Evolutionary conservation across 1,140 invertebrate species (phyloP).

Genomic region (Lanistes nyassanus): DNA sequence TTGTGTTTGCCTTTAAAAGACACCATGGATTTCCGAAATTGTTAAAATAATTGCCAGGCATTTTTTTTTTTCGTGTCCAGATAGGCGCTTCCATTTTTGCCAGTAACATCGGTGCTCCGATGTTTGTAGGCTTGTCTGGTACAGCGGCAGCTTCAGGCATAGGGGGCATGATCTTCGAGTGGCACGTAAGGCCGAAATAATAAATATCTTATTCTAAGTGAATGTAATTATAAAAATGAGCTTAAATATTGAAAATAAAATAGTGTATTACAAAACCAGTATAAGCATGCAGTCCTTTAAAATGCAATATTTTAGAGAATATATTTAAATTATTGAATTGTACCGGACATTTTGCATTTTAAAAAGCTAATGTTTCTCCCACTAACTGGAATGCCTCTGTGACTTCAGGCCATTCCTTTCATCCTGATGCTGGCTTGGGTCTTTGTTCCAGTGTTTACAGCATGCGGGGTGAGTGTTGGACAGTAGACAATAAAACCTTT

Average conservation of each 20-base stretch:
- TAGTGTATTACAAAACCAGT: too few species aligned
- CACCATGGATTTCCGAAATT: too few species aligned
- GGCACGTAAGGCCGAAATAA: constrained; percentile 38
- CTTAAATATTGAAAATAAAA: too few species aligned
- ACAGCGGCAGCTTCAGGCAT: constrained; percentile 67
- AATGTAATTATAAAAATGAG: too few species aligned
- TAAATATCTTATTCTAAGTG: neutral
- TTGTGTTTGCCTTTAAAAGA: too few species aligned
- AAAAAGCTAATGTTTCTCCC: too few species aligned
- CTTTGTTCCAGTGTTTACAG: constrained; percentile 50
- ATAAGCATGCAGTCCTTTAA: too few species aligned
- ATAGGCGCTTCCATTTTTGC: constrained; percentile 74
- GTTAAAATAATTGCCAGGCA: too few species aligned
- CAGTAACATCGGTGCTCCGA: constrained; percentile 73
- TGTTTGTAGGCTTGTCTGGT: constrained; percentile 73
- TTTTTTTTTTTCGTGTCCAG: constrained; percentile 54
- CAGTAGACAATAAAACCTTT: neutral
- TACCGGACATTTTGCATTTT: neutral
- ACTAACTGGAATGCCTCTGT: neutral
- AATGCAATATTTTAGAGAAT: too few species aligned
- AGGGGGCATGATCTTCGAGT: constrained; percentile 70
- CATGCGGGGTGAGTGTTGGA: constrained; percentile 37
- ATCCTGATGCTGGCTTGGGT: constrained; percentile 48
- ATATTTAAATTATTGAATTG: neutral
- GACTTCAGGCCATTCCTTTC: constrained; percentile 45